Base-by-base conservation (phyloP, 2,888 invertebrate genomes). In the Odontocolon sp. region DNA sequence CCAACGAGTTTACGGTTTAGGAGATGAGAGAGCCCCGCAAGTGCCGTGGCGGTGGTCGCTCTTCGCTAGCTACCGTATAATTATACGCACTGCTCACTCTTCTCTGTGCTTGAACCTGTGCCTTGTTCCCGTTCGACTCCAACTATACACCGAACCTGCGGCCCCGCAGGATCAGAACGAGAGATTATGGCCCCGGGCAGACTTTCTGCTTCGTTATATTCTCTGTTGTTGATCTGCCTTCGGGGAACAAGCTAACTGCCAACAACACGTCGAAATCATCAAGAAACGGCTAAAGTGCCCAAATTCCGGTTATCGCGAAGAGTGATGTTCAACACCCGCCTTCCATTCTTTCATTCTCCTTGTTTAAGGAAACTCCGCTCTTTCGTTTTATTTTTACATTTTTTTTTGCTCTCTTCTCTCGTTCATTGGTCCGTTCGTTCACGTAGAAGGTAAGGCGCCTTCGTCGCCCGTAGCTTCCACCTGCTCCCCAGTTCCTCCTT, bases 51-150 rank as follows among this genome's bases (percentile, higher is more conserved):
- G 61, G 33, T n/a, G 45, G 33, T 33, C 63, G 54, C 31, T 80
- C 79, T 80, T 81, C 79, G 78, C 84, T 85, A 85, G 89, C 90
- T 90, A 90, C 90, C 87, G 88, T 90, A 90, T 90, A 90, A 90
- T 90, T 90, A 90, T 76, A 71, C 75, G 59, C 59, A 45, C 50
- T 85, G 81, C 82, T 85, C 84, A 77, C 71, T 78, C 74, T 71
- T 40, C 68, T 71, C 71, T 75, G 77, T 68, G 61, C 68, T 31
- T 26, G 6, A 26, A 38, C 11, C 18, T 18, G 1, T 38, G 23
- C 47, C 77, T 68, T n/a, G n/a, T n/a, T n/a, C n/a, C n/a, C n/a
- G n/a, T n/a, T n/a, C n/a, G n/a, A n/a, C n/a, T n/a, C n/a, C n/a
- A n/a, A n/a, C n/a, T n/a, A n/a, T n/a, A n/a, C n/a, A 68, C 85